Percentiles rank a stretch among this genome's conserved stretches.
Conservation (phyloP, 2,888 invertebrate species). For the Allygus modestus region DNA sequence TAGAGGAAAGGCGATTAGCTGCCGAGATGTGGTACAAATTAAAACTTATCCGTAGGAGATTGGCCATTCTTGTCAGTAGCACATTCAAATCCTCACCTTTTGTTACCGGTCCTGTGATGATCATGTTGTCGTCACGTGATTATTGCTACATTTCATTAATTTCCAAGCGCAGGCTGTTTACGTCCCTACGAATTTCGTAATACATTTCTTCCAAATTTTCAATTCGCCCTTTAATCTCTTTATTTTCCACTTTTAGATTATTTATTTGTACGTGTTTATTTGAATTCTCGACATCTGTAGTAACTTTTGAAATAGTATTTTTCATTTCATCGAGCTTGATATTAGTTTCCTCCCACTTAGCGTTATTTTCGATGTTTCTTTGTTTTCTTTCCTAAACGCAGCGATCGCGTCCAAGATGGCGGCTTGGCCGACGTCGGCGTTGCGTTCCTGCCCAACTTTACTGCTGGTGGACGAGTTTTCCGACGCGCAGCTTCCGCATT, state of each 20-base stretch:
- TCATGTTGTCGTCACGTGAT: neutral
- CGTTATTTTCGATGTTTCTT: neutral
- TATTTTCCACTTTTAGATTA: neutral
- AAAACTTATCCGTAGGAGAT: neutral
- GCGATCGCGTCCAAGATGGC: conserved; percentile 8
- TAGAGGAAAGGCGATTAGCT: neutral
- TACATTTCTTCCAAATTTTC: neutral
- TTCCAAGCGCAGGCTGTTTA: neutral
- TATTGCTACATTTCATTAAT: neutral
- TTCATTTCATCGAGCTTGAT: neutral
- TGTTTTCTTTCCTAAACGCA: neutral
- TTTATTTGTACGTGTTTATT: neutral
- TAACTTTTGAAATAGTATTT: neutral
- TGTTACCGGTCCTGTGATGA: neutral
- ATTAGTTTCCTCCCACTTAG: neutral
- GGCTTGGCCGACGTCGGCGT: neutral
- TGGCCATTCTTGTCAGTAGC: neutral
- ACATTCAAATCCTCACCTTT: neutral
- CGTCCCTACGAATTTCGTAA: neutral
- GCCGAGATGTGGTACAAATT: neutral
- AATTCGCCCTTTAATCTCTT: neutral
- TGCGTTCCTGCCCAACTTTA: neutral
- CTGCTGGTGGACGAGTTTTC: neutral
- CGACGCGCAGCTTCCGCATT: neutral
- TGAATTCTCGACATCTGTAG: neutral